phyloP scores from a whole-genome alignment of 2,888 invertebrate species.

The Melanotus villosus region DNA sequence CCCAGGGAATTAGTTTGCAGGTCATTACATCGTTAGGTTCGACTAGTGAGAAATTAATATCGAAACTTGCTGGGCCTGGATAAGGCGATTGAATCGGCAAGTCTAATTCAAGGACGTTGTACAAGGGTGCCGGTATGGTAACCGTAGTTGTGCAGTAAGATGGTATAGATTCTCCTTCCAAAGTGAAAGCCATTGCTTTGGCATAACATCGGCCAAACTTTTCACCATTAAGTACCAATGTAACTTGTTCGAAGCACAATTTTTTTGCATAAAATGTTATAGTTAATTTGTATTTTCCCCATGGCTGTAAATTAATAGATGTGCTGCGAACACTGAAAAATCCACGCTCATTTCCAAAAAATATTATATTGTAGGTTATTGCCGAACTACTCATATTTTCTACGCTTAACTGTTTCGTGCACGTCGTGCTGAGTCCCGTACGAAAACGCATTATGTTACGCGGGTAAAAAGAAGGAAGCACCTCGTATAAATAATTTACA shows the following conservation, averaged over 20 bases:
- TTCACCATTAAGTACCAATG: slow-evolving; percentile 60
- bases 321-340: slow-evolving; percentile 50
- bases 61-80: slow-evolving; percentile 37
- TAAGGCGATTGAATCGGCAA: slow-evolving; percentile 52
- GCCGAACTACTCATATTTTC: slow-evolving; percentile 59
- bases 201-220: slow-evolving; percentile 56
- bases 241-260: slow-evolving; percentile 47
- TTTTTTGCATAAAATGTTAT: slow-evolving; percentile 59
- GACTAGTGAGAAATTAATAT: slow-evolving; percentile 29
- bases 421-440: slow-evolving; percentile 69
- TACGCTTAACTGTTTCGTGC: slow-evolving; percentile 66
- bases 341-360: slow-evolving; percentile 57
- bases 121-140: slow-evolving; percentile 40
- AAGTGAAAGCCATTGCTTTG: slow-evolving; percentile 55
- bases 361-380: slow-evolving; percentile 56
- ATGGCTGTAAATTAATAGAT: slow-evolving; percentile 42
- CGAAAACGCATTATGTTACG: slow-evolving; percentile 68
- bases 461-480: slow-evolving; percentile 71
- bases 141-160: slow-evolving; percentile 30
- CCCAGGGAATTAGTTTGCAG: slow-evolving; percentile 2
- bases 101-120: slow-evolving; percentile 42
- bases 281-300: slow-evolving; percentile 43
- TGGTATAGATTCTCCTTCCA: slow-evolving; percentile 58
- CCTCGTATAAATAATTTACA: slow-evolving; percentile 70
- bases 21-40: slow-evolving; percentile 18